A percentile compares a stretch with the other conserved stretches of the same genome.
Evolutionary conservation across 2,888 invertebrate species (phyloP).

Genomic region (Lepidocyrtoides sp.): DNA sequence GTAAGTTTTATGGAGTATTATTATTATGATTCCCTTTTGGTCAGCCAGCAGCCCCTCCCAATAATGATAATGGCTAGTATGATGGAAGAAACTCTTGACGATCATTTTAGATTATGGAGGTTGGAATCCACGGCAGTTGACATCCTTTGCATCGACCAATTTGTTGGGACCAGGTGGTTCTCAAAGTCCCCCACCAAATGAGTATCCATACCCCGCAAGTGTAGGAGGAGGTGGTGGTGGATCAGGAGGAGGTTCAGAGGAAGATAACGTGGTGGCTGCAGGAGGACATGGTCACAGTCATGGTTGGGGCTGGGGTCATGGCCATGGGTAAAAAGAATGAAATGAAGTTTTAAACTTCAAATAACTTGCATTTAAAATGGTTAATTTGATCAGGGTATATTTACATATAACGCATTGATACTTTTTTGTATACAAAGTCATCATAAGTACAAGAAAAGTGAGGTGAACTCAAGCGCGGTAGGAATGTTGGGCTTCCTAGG

Average conservation of each 20-base stretch:
- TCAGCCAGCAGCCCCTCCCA: no score
- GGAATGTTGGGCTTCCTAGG: constrained; percentile 65
- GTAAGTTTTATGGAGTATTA: no score
- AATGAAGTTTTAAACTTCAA: neutral
- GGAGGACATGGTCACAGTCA: constrained; percentile 57
- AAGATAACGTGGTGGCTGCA: constrained; percentile 68
- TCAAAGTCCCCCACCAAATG: constrained; percentile 35
- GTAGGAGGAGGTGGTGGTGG: neutral
- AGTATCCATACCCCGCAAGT: constrained; percentile 36
- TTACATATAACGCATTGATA: no score
- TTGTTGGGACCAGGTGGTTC: constrained; percentile 22
- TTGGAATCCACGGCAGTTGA: constrained; percentile 54
- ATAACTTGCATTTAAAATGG: neutral
- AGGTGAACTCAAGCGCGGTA: constrained; percentile 60
- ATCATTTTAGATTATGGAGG: constrained; percentile 24
- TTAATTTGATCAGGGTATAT: neutral
- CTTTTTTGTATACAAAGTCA: neutral
- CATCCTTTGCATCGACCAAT: constrained; percentile 25
- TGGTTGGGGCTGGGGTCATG: constrained; percentile 55
- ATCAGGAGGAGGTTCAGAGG: constrained; percentile 28
- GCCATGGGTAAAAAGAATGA: constrained; percentile 19
- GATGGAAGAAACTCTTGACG: neutral
- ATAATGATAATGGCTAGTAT: no score
- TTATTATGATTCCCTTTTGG: no score
- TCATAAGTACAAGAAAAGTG: constrained; percentile 43